Percentiles rank a stretch among this genome's conserved stretches.
phyloP scores from a whole-genome alignment of 2,113 vertebrate species.

The Natator depressus region DNA sequence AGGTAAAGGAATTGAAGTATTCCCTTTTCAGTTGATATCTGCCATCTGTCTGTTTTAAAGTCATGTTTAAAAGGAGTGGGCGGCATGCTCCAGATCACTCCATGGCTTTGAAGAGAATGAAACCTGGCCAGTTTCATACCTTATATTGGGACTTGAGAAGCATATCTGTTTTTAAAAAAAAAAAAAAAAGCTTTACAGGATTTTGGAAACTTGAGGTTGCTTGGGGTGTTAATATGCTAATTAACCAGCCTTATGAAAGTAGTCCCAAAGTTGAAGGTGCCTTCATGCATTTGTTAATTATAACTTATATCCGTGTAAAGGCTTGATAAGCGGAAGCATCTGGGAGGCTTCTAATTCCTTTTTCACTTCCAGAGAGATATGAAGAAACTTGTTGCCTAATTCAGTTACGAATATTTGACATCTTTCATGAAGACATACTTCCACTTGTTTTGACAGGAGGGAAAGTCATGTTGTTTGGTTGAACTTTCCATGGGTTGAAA shows the following conservation, averaged over 20 bases:
- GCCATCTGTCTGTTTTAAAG: slow-evolving; percentile 24
- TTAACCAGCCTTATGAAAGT: background rate
- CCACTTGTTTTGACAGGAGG: background rate
- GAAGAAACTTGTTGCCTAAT: background rate
- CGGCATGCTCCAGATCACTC: background rate
- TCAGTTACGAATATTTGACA: background rate
- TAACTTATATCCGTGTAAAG: background rate
- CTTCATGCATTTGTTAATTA: background rate
- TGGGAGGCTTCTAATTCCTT: background rate
- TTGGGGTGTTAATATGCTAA: background rate
- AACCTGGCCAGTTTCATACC: background rate
- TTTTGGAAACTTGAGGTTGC: background rate
- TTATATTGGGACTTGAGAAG: rapidly evolving
- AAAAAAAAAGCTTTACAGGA: background rate
- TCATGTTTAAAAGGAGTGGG: background rate
- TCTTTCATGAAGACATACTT: background rate
- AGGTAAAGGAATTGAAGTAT: slow-evolving; percentile 71
- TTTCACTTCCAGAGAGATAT: background rate
- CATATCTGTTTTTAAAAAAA: background rate
- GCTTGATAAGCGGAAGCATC: background rate
- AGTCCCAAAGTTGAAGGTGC: background rate
- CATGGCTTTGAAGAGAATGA: background rate
- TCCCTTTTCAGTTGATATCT: slow-evolving; percentile 29
- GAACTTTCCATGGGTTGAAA: background rate
- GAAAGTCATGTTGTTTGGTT: background rate